Evolutionary conservation across 2,888 invertebrate species (phyloP).

Genomic region (Mayetiola destructor): DNA sequence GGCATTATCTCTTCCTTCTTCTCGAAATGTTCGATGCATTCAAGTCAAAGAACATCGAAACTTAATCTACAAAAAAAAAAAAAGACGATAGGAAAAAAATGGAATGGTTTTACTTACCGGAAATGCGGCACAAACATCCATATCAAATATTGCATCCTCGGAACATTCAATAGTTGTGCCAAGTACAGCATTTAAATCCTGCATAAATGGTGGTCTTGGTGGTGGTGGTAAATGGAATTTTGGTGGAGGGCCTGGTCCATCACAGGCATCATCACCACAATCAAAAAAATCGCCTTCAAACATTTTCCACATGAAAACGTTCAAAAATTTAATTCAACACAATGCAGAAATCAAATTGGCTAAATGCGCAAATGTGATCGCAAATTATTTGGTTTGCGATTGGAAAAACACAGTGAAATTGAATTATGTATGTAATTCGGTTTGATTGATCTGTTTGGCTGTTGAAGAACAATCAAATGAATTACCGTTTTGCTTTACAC

Average conservation of each 20-base stretch:
- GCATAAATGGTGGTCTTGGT: conserved; percentile 31
- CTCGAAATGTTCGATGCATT: too few species aligned
- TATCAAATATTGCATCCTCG: conserved; percentile 23
- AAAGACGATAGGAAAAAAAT: too few species aligned
- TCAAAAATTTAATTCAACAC: too few species aligned
- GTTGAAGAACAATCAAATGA: conserved; percentile 14
- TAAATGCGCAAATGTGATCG: too few species aligned
- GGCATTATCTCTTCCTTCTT: too few species aligned
- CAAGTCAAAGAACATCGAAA: too few species aligned
- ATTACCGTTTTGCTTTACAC: background rate
- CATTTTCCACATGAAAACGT: conserved; percentile 34
- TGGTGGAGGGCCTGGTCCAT: conserved; percentile 32
- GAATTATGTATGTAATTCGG: too few species aligned
- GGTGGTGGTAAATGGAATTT: conserved; percentile 35
- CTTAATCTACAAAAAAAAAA: too few species aligned
- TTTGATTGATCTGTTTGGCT: too few species aligned
- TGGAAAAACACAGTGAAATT: too few species aligned
- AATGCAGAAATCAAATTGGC: too few species aligned
- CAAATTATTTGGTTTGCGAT: too few species aligned
- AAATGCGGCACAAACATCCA: conserved; percentile 35
- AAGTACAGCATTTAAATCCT: conserved; percentile 19
- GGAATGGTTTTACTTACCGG: conserved; percentile 30
- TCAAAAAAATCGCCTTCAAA: conserved; percentile 29
- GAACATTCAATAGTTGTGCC: conserved; percentile 18
- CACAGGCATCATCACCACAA: conserved; percentile 31